These are phyloP conservation scores for Eupithecia tripunctaria DNA, from an alignment of 2,888 invertebrate species.

Conservation along the genomic window DNA sequence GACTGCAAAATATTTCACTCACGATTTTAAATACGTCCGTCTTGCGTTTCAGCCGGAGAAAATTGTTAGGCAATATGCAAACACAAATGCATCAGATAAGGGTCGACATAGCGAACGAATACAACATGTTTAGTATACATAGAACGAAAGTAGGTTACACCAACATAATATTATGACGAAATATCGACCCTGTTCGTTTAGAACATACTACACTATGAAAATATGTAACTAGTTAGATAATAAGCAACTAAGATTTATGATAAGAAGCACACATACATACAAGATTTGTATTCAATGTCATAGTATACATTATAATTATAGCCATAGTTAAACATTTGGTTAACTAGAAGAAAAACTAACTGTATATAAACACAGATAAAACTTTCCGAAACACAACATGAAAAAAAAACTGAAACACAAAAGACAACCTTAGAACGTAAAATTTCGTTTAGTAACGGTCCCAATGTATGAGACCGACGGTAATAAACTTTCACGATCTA, in stretches of 20 bases:
- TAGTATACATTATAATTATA: neutral
- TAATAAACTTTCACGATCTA: slow-evolving; percentile 79
- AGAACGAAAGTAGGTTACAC: slow-evolving; percentile 67
- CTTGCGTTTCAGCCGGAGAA: neutral
- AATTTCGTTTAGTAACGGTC: slow-evolving; percentile 78
- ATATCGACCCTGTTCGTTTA: slow-evolving; percentile 63
- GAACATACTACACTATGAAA: slow-evolving; percentile 44
- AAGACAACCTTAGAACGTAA: slow-evolving; percentile 60
- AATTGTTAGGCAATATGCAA: neutral
- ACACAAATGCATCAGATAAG: slow-evolving; percentile 7
- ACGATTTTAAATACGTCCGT: neutral
- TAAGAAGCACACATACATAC: neutral
- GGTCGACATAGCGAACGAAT: slow-evolving; percentile 20
- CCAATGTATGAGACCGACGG: slow-evolving; percentile 75
- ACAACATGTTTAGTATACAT: slow-evolving; percentile 46
- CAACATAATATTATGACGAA: slow-evolving; percentile 57
- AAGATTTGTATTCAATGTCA: neutral
- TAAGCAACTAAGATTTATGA: slow-evolving; percentile 3
- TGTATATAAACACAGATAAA: neutral
- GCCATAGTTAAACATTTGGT: neutral
- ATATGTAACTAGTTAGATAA: slow-evolving; percentile 40
- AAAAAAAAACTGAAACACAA: slow-evolving; percentile 49
- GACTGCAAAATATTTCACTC: slow-evolving; percentile 1
- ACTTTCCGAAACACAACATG: neutral
- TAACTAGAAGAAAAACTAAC: neutral